Percentiles rank a stretch among this genome's conserved stretches.
These are phyloP conservation scores for Brachystomella parvula DNA, from an alignment of 1,140 invertebrate genomes.

Conservation along the genomic window DNA sequence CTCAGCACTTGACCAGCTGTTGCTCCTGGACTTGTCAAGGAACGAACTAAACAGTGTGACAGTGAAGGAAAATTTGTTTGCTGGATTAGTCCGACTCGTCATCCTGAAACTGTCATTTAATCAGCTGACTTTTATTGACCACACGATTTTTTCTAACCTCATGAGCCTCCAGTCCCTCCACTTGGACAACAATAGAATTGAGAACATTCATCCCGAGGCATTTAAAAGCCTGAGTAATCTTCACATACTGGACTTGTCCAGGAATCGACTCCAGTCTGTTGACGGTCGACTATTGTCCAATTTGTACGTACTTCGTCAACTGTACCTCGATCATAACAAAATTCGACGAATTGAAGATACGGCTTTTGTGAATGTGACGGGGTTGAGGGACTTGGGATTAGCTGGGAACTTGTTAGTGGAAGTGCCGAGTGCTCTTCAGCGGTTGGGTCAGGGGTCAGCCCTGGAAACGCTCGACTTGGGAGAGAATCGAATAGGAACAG, in stretches of 20 bases:
- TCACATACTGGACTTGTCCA: constrained; percentile 72
- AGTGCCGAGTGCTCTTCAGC: constrained; percentile 68
- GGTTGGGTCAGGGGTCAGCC: constrained; percentile 40
- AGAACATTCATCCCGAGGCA: constrained; percentile 74
- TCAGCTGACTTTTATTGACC: constrained; percentile 67
- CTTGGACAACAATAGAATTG: constrained; percentile 76
- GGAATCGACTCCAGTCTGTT: constrained; percentile 71
- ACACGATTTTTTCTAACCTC: constrained; percentile 75
- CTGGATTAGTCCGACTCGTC: constrained; percentile 71
- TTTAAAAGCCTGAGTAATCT: constrained; percentile 77
- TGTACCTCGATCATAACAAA: constrained; percentile 75
- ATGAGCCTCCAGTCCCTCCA: constrained; percentile 80
- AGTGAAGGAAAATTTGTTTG: constrained; percentile 71
- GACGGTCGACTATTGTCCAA: constrained; percentile 75
- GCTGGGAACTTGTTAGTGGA: constrained; percentile 71
- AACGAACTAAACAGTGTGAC: constrained; percentile 76
- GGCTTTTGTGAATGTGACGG: constrained; percentile 83
- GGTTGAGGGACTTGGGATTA: constrained; percentile 60
- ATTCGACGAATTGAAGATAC: constrained; percentile 70
- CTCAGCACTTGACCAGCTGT: constrained; percentile 68
- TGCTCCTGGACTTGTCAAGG: constrained; percentile 74
- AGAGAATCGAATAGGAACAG: constrained; percentile 72
- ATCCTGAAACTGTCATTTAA: constrained; percentile 79
- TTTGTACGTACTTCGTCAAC: constrained; percentile 69
- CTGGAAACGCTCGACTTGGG: constrained; percentile 76